A percentile compares a stretch with the other conserved stretches of the same genome.
These are phyloP conservation scores for Drosophila longiperda DNA, from an alignment of 2,888 invertebrate species.

Conservation along the genomic window DNA sequence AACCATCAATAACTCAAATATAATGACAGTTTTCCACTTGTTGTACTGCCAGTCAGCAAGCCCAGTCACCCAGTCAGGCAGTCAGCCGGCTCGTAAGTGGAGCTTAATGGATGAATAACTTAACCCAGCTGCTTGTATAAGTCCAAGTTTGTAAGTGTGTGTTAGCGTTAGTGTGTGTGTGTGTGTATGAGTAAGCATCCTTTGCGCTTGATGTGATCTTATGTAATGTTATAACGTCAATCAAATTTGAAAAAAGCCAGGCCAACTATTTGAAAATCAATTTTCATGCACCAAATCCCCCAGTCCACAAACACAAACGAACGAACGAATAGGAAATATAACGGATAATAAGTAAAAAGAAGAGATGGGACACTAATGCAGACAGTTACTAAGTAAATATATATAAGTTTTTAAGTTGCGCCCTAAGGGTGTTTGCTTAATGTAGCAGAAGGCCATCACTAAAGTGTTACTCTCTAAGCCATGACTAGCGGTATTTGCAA, in stretches of 20 bases:
- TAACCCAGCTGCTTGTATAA: slow-evolving; percentile 70
- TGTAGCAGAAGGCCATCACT: slow-evolving; percentile 55
- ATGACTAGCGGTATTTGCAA: slow-evolving; percentile 50
- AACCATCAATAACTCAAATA: slow-evolving; percentile 81
- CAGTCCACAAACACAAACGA: not conserved
- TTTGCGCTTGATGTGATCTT: slow-evolving; percentile 70
- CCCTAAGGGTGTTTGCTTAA: slow-evolving; percentile 39
- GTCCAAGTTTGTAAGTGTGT: slow-evolving; percentile 18
- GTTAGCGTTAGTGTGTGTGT: slow-evolving; percentile 14
- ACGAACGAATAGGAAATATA: slow-evolving; percentile 8
- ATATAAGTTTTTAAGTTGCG: slow-evolving; percentile 52
- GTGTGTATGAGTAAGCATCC: slow-evolving; percentile 28
- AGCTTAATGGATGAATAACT: slow-evolving; percentile 79
- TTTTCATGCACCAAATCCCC: slow-evolving; percentile 54
- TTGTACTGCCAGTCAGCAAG: slow-evolving; percentile 51
- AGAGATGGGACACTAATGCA: not conserved
- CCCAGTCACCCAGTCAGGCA: not conserved
- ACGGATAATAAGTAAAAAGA: not conserved
- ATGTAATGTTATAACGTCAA: slow-evolving; percentile 79
- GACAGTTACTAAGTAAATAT: slow-evolving; percentile 41
- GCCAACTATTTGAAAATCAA: slow-evolving; percentile 77
- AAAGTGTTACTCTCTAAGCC: slow-evolving; percentile 52
- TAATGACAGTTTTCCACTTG: slow-evolving; percentile 80
- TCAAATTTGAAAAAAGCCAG: slow-evolving; percentile 75
- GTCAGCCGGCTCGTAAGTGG: slow-evolving; percentile 57